These are phyloP conservation scores for Lasius platythorax DNA, from an alignment of 2,888 invertebrate species.

Conservation along the genomic window DNA sequence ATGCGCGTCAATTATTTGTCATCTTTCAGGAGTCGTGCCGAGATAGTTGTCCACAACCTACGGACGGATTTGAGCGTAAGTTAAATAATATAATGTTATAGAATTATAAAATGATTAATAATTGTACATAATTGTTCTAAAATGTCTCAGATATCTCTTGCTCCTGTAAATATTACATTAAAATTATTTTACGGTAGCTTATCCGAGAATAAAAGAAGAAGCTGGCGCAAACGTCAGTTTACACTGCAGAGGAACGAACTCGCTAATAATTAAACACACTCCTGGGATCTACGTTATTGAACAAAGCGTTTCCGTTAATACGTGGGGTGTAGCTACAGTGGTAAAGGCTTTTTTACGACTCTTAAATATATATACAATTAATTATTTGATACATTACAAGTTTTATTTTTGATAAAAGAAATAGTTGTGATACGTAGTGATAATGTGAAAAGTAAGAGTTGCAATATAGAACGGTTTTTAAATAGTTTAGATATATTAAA, in stretches of 20 bases:
- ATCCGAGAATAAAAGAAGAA: slow-evolving; percentile 41
- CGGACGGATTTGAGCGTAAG: slow-evolving; percentile 42
- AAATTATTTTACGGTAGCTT: slow-evolving; percentile 33
- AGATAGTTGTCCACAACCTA: slow-evolving; percentile 39
- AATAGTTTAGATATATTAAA: neutral
- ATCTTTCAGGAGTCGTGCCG: slow-evolving; percentile 60
- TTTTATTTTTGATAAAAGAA: neutral
- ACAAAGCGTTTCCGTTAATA: slow-evolving; percentile 32
- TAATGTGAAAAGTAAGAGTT: neutral
- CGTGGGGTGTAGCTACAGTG: slow-evolving; percentile 60
- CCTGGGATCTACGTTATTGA: slow-evolving; percentile 78
- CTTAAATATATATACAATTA: neutral
- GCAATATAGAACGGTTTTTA: neutral
- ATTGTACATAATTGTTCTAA: neutral
- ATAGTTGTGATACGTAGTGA: neutral
- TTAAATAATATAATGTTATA: slow-evolving; percentile 2
- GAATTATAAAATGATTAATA: neutral
- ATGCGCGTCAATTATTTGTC: slow-evolving; percentile 16
- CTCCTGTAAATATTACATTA: slow-evolving; percentile 8
- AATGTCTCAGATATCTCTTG: neutral
- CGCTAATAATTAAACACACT: slow-evolving; percentile 75
- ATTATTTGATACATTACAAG: neutral
- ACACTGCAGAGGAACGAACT: slow-evolving; percentile 74
- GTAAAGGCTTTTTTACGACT: slow-evolving; percentile 64
- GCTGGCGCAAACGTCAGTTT: slow-evolving; percentile 73